These are phyloP conservation scores for Chrysolina americana DNA, from an alignment of 2,888 invertebrate genomes.

Conservation along the genomic window DNA sequence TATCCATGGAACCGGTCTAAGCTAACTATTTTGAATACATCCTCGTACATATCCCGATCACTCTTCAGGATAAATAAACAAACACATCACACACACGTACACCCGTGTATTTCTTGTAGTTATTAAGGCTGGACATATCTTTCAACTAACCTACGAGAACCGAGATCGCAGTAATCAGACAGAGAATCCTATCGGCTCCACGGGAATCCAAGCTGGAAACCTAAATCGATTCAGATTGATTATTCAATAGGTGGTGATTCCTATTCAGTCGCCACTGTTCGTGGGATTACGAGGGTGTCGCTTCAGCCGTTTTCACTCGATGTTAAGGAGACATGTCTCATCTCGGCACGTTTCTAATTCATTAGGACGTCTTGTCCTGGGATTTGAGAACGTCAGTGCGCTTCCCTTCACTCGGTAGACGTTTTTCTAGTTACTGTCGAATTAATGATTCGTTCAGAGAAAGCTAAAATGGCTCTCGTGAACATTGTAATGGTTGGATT, in stretches of 20 bases:
- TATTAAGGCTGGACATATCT: no score
- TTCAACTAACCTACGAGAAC: not conserved
- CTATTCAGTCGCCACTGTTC: not conserved
- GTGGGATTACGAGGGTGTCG: not conserved
- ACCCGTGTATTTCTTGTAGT: no score
- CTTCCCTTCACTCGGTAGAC: not conserved
- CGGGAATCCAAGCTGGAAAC: constrained; percentile 4
- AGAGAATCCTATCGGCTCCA: not conserved
- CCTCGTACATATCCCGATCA: no score
- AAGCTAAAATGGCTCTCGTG: not conserved
- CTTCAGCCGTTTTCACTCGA: not conserved
- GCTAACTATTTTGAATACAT: no score
- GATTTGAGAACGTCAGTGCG: not conserved
- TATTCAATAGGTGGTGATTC: constrained; percentile 3
- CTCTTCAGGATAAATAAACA: no score
- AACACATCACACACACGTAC: no score
- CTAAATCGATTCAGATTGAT: not conserved
- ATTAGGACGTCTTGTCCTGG: not conserved
- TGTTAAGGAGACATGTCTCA: not conserved
- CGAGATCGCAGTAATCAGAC: not conserved
- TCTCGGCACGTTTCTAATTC: not conserved
- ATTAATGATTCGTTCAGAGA: not conserved
- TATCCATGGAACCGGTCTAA: no score
- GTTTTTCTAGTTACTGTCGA: not conserved
- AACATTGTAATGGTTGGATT: not conserved